Evolutionary conservation across 1,140 invertebrate species (phyloP).

Genomic region (Brachionus koreanus): DNA sequence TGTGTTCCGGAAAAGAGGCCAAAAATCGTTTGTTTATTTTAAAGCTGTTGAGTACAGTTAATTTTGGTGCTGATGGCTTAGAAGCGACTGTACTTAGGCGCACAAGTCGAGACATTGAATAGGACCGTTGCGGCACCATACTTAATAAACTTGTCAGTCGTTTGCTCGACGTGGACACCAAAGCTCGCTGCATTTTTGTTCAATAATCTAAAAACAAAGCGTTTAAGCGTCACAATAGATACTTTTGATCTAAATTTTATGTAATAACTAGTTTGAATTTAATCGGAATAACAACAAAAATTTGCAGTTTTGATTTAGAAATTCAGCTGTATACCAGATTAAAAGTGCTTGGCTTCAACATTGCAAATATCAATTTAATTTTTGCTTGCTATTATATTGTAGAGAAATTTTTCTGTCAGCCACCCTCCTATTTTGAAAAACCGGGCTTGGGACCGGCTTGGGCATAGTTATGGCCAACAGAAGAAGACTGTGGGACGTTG

Average conservation of each 20-base stretch:
- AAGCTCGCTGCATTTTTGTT: constrained; percentile 17
- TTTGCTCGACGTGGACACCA: neutral
- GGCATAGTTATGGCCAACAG: neutral
- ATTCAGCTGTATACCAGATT: neutral
- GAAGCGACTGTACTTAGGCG: neutral
- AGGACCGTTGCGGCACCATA: neutral
- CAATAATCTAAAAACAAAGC: neutral
- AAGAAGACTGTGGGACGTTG: neutral
- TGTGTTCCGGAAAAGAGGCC: constrained; percentile 68
- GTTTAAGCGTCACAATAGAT: neutral
- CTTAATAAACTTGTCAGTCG: neutral
- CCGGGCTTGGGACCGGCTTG: neutral
- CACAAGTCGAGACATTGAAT: neutral
- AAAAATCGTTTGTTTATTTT: neutral
- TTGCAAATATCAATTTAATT: neutral
- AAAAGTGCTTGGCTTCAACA: neutral
- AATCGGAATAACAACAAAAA: neutral
- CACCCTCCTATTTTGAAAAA: neutral
- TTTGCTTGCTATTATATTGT: neutral
- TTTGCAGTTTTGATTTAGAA: neutral
- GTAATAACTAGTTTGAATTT: constrained; percentile 23
- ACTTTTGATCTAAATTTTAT: neutral
- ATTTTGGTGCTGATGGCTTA: neutral
- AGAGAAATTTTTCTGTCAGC: neutral
- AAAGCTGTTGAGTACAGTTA: neutral